These are phyloP conservation scores for Holocentrus rufus DNA, from an alignment of 2,797 vertebrate species.

Conservation along the genomic window DNA sequence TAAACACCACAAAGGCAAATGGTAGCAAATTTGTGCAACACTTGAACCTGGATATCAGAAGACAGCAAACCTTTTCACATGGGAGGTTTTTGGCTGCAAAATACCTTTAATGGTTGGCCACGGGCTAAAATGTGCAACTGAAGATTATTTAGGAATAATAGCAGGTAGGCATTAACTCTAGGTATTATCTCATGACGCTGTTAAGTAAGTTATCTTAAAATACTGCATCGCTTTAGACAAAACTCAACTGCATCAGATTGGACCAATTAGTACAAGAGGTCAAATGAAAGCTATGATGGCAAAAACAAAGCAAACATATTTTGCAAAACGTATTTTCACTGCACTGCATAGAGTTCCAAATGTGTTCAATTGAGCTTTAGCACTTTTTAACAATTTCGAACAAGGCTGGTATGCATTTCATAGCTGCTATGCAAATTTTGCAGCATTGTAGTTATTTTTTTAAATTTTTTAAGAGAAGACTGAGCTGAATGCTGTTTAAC, in stretches of 20 bases:
- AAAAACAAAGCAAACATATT: neutral
- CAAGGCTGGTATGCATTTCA: neutral
- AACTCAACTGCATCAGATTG: constrained; percentile 8
- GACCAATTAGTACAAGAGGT: neutral
- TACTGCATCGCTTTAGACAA: neutral
- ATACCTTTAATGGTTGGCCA: constrained; percentile 53
- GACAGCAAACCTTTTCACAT: constrained; percentile 46
- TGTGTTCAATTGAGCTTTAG: neutral
- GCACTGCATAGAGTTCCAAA: neutral
- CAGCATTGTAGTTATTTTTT: neutral
- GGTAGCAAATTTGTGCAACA: constrained; percentile 19
- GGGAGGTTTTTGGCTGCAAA: constrained; percentile 52
- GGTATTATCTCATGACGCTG: constrained; percentile 24
- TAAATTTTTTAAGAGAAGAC: neutral
- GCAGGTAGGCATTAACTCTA: constrained; percentile 48
- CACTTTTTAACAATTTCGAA: neutral
- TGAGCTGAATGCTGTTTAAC: neutral
- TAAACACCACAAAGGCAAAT: constrained; percentile 26
- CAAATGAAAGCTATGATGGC: neutral
- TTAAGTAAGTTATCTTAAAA: constrained; percentile 16
- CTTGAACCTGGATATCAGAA: constrained; percentile 1
- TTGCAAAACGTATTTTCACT: neutral
- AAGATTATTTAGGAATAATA: constrained; percentile 58
- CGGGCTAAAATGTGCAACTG: constrained; percentile 53
- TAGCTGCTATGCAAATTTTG: neutral